Conservation (phyloP, 1,140 invertebrate genomes). For the Caerostris extrusa region DNA sequence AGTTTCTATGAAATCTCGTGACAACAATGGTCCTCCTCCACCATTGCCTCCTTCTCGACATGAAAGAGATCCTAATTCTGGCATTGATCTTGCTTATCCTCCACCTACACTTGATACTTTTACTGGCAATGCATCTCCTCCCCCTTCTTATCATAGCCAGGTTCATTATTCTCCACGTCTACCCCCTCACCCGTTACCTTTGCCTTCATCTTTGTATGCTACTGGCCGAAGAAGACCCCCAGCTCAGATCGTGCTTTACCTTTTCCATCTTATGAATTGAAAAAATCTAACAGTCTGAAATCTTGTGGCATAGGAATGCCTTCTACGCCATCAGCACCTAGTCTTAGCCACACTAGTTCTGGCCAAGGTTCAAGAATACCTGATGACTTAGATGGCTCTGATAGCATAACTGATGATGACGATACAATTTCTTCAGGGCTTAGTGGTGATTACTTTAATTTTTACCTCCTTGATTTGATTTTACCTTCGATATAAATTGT, state of each 20-base stretch:
- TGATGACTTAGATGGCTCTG: constrained; percentile 78
- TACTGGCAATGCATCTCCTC: constrained; percentile 77
- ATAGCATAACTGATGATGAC: constrained; percentile 78
- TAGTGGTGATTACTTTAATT: constrained; percentile 78
- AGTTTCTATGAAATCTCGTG: constrained; percentile 77
- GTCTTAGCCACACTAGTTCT: constrained; percentile 68
- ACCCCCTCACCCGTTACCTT: constrained; percentile 72
- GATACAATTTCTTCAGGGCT: constrained; percentile 79
- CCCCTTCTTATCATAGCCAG: constrained; percentile 78
- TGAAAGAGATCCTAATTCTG: constrained; percentile 72
- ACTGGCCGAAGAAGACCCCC: constrained; percentile 78
- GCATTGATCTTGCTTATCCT: constrained; percentile 77
- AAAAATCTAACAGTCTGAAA: constrained; percentile 82
- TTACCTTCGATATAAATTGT: not conserved
- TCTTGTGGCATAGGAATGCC: constrained; percentile 77
- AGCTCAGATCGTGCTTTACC: constrained; percentile 71
- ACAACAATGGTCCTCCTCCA: constrained; percentile 66
- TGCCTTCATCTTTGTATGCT: constrained; percentile 76
- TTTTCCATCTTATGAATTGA: constrained; percentile 80
- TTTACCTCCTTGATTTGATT: constrained; percentile 45
- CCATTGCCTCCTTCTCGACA: constrained; percentile 74
- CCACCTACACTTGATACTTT: constrained; percentile 77
- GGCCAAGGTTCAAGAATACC: constrained; percentile 74
- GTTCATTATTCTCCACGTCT: constrained; percentile 78
- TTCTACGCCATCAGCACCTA: constrained; percentile 76